Evolutionary conservation across 1,140 invertebrate genomes (phyloP).

Genomic region (Drusus annulatus): DNA sequence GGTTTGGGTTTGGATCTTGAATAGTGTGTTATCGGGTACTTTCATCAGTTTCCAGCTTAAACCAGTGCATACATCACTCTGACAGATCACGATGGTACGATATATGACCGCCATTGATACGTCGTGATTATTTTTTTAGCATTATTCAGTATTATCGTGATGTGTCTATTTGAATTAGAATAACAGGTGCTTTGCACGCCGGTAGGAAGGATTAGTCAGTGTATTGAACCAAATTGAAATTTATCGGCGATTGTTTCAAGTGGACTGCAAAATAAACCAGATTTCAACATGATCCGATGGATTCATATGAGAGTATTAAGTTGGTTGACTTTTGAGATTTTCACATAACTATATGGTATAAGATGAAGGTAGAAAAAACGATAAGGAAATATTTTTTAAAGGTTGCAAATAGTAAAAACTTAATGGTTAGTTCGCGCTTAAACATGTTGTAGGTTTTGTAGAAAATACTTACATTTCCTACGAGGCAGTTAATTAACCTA

Average conservation of each 20-base stretch:
- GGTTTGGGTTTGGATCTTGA: too few relatives aligned
- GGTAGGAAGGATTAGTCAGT: slow-evolving; percentile 9
- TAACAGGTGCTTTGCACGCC: slow-evolving; percentile 44
- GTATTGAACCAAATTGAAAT: background rate
- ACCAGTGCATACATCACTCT: slow-evolving; percentile 43
- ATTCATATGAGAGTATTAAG: too few relatives aligned
- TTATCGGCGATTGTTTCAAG: slow-evolving; percentile 10
- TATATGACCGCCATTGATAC: slow-evolving; percentile 29
- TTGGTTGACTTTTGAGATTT: too few relatives aligned
- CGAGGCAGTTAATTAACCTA: too few relatives aligned
- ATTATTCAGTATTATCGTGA: slow-evolving; percentile 45
- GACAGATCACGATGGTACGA: slow-evolving; percentile 51
- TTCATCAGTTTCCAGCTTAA: slow-evolving; percentile 48
- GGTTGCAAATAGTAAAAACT: too few relatives aligned
- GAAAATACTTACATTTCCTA: too few relatives aligned
- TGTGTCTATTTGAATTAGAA: slow-evolving; percentile 44
- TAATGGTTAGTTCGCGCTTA: too few relatives aligned
- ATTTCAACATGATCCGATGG: too few relatives aligned
- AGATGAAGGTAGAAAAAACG: too few relatives aligned
- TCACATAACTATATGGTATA: too few relatives aligned
- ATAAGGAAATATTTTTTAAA: too few relatives aligned
- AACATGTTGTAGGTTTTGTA: too few relatives aligned
- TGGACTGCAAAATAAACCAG: background rate
- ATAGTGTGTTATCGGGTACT: slow-evolving; percentile 37
- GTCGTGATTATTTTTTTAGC: slow-evolving; percentile 31